A percentile compares a stretch with the other conserved stretches of the same genome.
Evolutionary conservation across 2,113 vertebrate genomes (phyloP).

Genomic region (Sciurus niger): DNA sequence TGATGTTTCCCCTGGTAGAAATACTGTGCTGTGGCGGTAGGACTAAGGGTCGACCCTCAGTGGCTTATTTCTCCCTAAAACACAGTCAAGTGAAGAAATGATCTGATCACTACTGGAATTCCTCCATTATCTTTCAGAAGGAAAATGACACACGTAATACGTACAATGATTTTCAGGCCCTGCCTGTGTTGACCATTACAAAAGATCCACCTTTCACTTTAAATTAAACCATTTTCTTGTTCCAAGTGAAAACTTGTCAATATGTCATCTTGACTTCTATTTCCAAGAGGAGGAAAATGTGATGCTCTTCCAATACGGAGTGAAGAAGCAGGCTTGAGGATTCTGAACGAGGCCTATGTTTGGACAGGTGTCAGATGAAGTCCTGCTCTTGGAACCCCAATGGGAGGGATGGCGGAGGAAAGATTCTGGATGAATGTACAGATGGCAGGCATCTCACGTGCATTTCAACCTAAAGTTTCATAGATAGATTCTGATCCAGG

Average conservation of each 20-base stretch:
- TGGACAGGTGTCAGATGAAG: background rate
- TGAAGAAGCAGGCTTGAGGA: background rate
- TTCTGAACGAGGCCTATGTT: background rate
- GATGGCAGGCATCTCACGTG: background rate
- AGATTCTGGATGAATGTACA: background rate
- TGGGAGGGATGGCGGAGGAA: background rate
- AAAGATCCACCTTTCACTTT: background rate
- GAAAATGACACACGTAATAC: slow-evolving; percentile 21
- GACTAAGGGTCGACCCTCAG: background rate
- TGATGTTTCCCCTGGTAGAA: background rate
- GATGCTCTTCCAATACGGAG: background rate
- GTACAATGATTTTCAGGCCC: background rate
- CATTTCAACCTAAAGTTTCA: background rate
- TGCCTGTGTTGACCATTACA: background rate
- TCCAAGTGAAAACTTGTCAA: background rate
- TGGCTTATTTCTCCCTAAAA: slow-evolving; percentile 12
- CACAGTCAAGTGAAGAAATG: background rate
- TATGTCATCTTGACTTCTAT: background rate
- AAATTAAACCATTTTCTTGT: background rate
- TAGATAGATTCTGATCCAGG: background rate
- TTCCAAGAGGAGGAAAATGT: slow-evolving; percentile 32
- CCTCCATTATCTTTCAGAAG: background rate
- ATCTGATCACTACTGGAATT: background rate
- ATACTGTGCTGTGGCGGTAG: background rate
- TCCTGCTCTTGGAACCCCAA: background rate